Conservation (phyloP, 2,113 vertebrate genomes). For the Genyomyrus donnyi region DNA sequence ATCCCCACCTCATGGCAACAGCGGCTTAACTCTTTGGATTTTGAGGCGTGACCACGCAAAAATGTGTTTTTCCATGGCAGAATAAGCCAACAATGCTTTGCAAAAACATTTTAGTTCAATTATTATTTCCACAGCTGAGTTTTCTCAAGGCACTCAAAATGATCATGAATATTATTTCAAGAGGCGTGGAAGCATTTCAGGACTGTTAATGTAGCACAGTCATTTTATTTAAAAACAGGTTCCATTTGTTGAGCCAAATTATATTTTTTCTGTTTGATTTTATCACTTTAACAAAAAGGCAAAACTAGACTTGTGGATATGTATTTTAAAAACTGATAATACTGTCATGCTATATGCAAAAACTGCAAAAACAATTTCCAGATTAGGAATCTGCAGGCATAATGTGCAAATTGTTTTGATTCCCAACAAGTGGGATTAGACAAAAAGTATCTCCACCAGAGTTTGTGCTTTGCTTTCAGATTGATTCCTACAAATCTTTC, state of each 20-base stretch:
- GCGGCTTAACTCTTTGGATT: background rate
- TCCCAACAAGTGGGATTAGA: background rate
- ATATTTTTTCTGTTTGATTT: background rate
- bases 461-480: background rate
- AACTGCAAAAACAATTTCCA: background rate
- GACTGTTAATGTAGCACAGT: background rate
- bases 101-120: conserved; percentile 30
- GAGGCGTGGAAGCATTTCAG: background rate
- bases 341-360: background rate
- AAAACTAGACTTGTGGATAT: background rate
- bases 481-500: background rate
- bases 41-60: conserved; percentile 28
- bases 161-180: background rate
- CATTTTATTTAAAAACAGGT: background rate
- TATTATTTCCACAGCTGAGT: conserved; percentile 30
- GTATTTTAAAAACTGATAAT: background rate
- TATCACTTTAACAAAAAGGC: background rate
- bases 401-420: background rate
- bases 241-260: background rate
- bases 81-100: conserved; percentile 19
- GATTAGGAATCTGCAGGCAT: background rate
- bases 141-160: conserved; percentile 4
- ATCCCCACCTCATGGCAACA: background rate
- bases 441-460: background rate
- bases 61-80: conserved; percentile 3